These are phyloP conservation scores for Ochotona curzoniae DNA, from an alignment of 2,113 vertebrate genomes.

Conservation along the genomic window DNA sequence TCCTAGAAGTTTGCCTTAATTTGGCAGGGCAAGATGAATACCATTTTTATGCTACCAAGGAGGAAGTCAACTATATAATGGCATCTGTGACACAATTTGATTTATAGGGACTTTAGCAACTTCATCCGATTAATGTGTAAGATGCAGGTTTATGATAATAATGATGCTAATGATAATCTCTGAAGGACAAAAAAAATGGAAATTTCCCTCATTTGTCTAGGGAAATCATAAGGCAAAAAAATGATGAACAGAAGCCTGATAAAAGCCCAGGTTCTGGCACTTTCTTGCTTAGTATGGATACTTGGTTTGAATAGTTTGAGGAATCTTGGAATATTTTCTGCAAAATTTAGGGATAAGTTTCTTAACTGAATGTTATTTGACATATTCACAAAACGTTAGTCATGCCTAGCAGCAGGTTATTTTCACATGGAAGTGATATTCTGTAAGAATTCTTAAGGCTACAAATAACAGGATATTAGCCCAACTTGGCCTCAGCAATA, in stretches of 20 bases:
- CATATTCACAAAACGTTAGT: not conserved
- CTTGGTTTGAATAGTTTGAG: conserved; percentile 27
- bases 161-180: not conserved
- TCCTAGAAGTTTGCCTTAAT: conserved; percentile 37
- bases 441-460: conserved; percentile 1
- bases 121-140: not conserved
- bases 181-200: conserved; percentile 11
- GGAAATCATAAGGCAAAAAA: conserved; percentile 14
- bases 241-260: not conserved
- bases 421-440: conserved; percentile 56
- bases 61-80: conserved; percentile 38
- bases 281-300: not conserved
- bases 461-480: not conserved
- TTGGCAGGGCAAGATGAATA: conserved; percentile 32
- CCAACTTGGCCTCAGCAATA: not conserved
- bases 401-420: not conserved
- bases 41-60: not conserved
- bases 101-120: not conserved
- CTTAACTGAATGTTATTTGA: conserved; percentile 15
- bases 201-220: not conserved
- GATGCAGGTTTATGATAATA: conserved; percentile 24
- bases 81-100: conserved; percentile 36
- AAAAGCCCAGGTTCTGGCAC: not conserved
- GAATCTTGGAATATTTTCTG: not conserved
- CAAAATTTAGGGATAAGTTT: not conserved